Evolutionary conservation across 2,797 vertebrate genomes (phyloP).

Genomic region (Peromyscus aztecus): DNA sequence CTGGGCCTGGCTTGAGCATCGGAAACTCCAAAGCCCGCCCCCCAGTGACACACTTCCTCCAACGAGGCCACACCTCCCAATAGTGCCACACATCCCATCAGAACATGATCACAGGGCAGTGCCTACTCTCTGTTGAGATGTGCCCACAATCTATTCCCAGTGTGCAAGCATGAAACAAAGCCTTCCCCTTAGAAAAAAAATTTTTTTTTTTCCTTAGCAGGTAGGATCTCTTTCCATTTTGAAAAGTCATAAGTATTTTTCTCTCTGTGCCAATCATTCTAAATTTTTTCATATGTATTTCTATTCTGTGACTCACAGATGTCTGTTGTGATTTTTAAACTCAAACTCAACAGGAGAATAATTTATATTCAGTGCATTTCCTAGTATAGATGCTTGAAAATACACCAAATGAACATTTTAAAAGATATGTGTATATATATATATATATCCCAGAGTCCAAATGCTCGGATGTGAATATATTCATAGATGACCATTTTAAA

Average conservation of each 20-base stretch:
- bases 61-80: not conserved
- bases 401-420: constrained; percentile 17
- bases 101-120: not conserved
- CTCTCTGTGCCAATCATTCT: constrained; percentile 32
- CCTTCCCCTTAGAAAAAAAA: not conserved
- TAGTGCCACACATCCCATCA: not conserved
- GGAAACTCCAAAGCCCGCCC: too few species aligned
- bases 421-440: not conserved
- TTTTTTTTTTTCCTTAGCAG: not conserved
- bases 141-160: not conserved
- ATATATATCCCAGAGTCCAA: too few species aligned
- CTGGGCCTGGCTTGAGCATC: not conserved
- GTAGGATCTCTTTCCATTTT: constrained; percentile 44
- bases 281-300: constrained; percentile 10
- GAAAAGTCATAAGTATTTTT: constrained; percentile 43
- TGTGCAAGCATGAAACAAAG: not conserved
- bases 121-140: not conserved
- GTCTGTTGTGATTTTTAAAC: constrained; percentile 59
- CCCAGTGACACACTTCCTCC: not conserved
- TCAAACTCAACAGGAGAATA: constrained; percentile 54
- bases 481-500: constrained; percentile 46
- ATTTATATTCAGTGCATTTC: constrained; percentile 22
- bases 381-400: constrained; percentile 30
- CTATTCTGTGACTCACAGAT: not conserved
- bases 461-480: too few species aligned